phyloP scores from a whole-genome alignment of 2,888 invertebrate species.

The Aphodius granarius region DNA sequence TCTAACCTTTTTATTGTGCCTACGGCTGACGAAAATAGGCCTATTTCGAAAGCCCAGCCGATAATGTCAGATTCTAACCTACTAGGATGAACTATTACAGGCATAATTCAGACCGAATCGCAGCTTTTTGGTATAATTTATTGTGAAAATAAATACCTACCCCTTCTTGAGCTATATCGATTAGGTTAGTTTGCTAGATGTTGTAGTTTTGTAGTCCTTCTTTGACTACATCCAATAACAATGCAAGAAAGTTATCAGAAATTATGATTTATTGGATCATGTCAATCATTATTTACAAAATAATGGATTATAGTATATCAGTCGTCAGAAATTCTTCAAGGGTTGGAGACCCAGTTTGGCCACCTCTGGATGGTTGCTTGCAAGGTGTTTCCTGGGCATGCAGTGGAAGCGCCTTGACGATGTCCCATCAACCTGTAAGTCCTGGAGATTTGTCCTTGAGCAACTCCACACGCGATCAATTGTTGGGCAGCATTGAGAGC shows the following conservation, averaged over 20 bases:
- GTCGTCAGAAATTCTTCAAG: constrained; percentile 1
- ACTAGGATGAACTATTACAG: neutral
- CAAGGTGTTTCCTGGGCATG: constrained; percentile 55
- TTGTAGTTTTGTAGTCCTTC: too few relatives aligned
- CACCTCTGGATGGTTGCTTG: constrained; percentile 56
- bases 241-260: too few relatives aligned
- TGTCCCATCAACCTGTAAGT: constrained; percentile 53
- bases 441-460: constrained; percentile 47
- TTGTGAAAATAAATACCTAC: neutral
- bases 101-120: neutral
- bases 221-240: too few relatives aligned
- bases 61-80: neutral
- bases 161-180: neutral
- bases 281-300: neutral
- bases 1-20: neutral
- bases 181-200: too few relatives aligned
- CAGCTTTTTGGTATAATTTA: neutral
- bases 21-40: neutral
- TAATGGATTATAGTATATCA: neutral
- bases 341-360: constrained; percentile 39
- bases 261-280: too few relatives aligned
- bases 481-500: constrained; percentile 50
- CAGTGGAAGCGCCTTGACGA: constrained; percentile 51
- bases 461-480: constrained; percentile 53
- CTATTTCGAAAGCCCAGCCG: neutral